Evolutionary conservation across 2,888 invertebrate species (phyloP), one percentile per base, ranked within the genome.

Genomic region (Aricia artaxerxes): DNA sequence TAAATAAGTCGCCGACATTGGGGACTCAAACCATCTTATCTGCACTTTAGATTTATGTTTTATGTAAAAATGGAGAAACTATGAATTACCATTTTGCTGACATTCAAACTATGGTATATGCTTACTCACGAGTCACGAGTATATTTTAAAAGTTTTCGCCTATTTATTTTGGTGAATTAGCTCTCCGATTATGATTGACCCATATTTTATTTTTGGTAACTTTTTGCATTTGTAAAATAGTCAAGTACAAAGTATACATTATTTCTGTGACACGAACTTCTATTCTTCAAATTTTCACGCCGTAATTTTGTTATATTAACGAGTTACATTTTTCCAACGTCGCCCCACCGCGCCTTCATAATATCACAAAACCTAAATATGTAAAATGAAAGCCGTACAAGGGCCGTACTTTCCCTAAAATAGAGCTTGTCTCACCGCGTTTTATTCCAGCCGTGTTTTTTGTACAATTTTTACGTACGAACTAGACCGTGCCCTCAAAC

Each of bases 401-500:
- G 35, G 69, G 35, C 35, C 35, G 69, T 38, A 69, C 69, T 38
- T 69, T 69, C 69, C 38, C 35, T 69, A 69, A 69, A 69, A 69
- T 35, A 69, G 69, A 35, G 69, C 69, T 69, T 35, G 69, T 69
- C 35, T 35, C 69, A 38, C 69, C 69, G 69, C 38, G 35, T 69
- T 69, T 35, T 73, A 73, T 73, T 73, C n/a, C 44, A 40, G 73
- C 40, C 44, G n/a, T n/a, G 9, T 73, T 73, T 73, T 69, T 38
- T 69, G 35, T 69, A 35, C 16, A 69, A 38, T 69, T 38, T 69
- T 69, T 13, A 69, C 69, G 35, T 35, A 69, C 69, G 69, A 69
- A 69, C 69, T 69, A 69, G 69, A 69, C 69, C 69, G 69, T 69
- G 16, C 44, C 73, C 24, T 73, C 73, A 73, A 44, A 73, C 24